A percentile compares a stretch with the other conserved stretches of the same genome.
phyloP scores from a whole-genome alignment of 35 echinoderm and acorn worm genomes.

The Patiria miniata region DNA sequence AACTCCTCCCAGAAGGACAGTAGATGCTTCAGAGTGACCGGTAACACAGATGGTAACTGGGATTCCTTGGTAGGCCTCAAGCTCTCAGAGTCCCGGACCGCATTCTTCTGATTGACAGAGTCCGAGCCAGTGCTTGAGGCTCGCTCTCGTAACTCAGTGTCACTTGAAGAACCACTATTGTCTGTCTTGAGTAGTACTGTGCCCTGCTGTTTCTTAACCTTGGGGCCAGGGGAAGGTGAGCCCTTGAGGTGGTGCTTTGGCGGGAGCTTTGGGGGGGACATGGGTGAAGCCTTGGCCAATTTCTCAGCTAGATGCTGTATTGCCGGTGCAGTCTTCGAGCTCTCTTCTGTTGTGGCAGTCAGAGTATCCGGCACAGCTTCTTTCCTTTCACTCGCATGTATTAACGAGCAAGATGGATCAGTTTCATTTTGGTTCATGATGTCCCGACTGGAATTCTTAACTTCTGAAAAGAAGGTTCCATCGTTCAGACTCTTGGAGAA shows the following conservation, averaged over 20 bases:
- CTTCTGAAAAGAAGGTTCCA: conserved; percentile 28
- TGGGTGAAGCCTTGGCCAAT: conserved; percentile 37
- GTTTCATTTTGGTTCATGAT: conserved; percentile 66
- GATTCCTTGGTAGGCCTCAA: neutral
- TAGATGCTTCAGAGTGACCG: conserved; percentile 85
- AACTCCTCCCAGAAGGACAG: conserved; percentile 94
- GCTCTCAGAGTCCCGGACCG: conserved; percentile 9
- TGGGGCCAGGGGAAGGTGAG: neutral
- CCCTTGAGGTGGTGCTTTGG: conserved; percentile 39
- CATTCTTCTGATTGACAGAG: conserved; percentile 30
- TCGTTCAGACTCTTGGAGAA: conserved; percentile 74
- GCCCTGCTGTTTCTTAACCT: conserved; percentile 20
- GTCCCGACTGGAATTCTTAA: conserved; percentile 45
- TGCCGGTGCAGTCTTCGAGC: neutral
- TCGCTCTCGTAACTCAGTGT: conserved; percentile 31
- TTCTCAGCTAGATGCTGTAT: conserved; percentile 29
- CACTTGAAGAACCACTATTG: neutral
- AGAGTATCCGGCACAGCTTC: neutral
- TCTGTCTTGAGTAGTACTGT: conserved; percentile 17
- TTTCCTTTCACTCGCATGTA: neutral
- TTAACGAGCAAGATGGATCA: neutral
- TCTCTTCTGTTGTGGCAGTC: neutral
- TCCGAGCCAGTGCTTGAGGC: conserved; percentile 63
- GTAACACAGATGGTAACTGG: conserved; percentile 45
- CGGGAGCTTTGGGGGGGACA: conserved; percentile 46